Base-by-base conservation (phyloP, 2,113 vertebrate species). In the Cercocebus atys region DNA sequence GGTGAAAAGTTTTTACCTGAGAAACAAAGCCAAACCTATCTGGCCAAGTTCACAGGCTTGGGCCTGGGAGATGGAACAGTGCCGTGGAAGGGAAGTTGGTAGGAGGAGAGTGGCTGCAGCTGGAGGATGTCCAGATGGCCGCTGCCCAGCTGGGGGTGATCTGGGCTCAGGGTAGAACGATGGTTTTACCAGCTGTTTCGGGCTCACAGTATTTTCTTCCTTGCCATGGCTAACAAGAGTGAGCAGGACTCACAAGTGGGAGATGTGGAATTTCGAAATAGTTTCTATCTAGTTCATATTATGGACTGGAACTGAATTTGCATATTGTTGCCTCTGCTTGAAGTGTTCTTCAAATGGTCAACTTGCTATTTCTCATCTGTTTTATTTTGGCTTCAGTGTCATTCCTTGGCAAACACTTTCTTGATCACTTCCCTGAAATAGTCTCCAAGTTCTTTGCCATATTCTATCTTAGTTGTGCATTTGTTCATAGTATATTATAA, bases 1-100 rank as follows among this genome's bases (percentile, higher is more conserved):
- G 97, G 97, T 93, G 85, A 98, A 98, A 97, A 92, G 50, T 96
- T 98, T 98, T 94, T 88, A 98, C 97, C 97, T 98, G 97, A 95
- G 96, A 97, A 98, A 97, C 96, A 97, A 98, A 98, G 93, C 90
- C 88, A 98, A 92, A 89, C 84, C 10, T 86, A 96, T 84, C 68
- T 96, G 90, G 93, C 61, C 84, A 30, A 94, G 90, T 83, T 50
- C 88, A 95, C 35, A 85, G 94, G 64, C 80, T 52, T 66, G 27
- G 57, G 76, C 75, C 83, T 70, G 61, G 93, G 97, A 92, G 98
- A 85, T 27, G 45, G 95, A 97, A 95, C 92, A 40, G 83, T 8
- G 3, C 1, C 0, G 3, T 97, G 92, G 97, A 97, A 75, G 97
- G 97, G 98, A 98, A 97, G 81, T 90, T 96, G 94, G 90, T 93